Percentiles rank a stretch among this genome's conserved stretches.
These are phyloP conservation scores for Pocillopora meandrina DNA, from an alignment of 92 coral and sea anemone genomes.

Conservation along the genomic window DNA sequence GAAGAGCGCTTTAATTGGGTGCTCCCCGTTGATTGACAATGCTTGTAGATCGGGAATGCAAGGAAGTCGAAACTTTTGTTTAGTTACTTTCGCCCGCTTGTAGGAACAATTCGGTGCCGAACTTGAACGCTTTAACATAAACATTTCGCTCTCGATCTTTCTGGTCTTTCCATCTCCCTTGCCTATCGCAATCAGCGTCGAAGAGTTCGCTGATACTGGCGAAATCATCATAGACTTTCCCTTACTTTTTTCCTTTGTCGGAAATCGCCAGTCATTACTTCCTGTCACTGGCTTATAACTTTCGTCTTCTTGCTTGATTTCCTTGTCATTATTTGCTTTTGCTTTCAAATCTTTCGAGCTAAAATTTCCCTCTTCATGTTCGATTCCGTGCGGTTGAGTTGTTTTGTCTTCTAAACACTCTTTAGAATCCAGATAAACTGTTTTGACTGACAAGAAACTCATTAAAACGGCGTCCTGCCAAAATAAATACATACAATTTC, in stretches of 20 bases:
- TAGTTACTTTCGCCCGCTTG: slow-evolving; percentile 4
- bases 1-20: slow-evolving; percentile 1
- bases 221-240: background rate
- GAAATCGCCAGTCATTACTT: slow-evolving; percentile 11
- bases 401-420: background rate
- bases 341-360: background rate
- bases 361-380: background rate
- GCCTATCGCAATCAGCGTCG: background rate
- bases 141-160: background rate
- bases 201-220: background rate
- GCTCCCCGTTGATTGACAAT: slow-evolving; percentile 5
- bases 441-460: slow-evolving; percentile 25
- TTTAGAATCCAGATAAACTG: background rate
- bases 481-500: background rate
- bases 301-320: background rate
- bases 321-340: background rate
- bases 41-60: slow-evolving; percentile 20
- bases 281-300: background rate
- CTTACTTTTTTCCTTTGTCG: background rate
- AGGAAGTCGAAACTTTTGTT: slow-evolving; percentile 31
- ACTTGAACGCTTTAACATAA: background rate
- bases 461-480: slow-evolving; percentile 1
- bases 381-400: background rate
- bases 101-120: slow-evolving; percentile 10
- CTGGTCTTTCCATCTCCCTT: background rate